phyloP scores from a whole-genome alignment of 2,113 vertebrate species.

The Etheostoma spectabile region DNA sequence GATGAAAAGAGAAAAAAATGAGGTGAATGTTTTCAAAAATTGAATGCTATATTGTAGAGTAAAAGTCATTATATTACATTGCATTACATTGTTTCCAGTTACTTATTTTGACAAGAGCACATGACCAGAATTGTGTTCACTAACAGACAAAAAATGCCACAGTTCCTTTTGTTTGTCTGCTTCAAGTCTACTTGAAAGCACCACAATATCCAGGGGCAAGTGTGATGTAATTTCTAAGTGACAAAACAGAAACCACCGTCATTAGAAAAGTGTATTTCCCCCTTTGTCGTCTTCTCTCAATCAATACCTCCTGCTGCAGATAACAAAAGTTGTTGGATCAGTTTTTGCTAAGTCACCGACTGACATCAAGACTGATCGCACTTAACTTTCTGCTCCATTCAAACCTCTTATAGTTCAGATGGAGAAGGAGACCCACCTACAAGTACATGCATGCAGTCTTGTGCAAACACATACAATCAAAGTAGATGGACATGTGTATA shows the following conservation, averaged over 20 bases:
- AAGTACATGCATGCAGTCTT: background rate
- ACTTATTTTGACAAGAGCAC: background rate
- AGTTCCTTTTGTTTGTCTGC: background rate
- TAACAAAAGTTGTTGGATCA: slow-evolving; percentile 28
- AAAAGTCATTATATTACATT: too few relatives aligned
- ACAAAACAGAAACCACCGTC: slow-evolving; percentile 22
- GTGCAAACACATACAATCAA: background rate
- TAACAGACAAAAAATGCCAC: background rate
- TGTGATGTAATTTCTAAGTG: slow-evolving; percentile 13
- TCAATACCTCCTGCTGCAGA: background rate
- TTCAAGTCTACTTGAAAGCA: slow-evolving; percentile 2
- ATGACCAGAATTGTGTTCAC: background rate
- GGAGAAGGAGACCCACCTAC: background rate
- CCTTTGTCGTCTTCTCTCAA: slow-evolving; percentile 13
- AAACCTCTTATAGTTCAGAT: too few relatives aligned
- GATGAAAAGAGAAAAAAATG: background rate
- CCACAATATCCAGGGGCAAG: background rate
- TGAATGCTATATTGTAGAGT: background rate
- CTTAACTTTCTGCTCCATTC: background rate
- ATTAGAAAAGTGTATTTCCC: slow-evolving; percentile 21
- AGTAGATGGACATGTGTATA: background rate
- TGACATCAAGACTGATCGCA: background rate
- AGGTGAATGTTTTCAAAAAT: background rate
- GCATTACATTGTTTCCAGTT: too few relatives aligned
- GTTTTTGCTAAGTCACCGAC: slow-evolving; percentile 14